phyloP scores from a whole-genome alignment of 2,113 vertebrate species.

The Gobio gobio region DNA sequence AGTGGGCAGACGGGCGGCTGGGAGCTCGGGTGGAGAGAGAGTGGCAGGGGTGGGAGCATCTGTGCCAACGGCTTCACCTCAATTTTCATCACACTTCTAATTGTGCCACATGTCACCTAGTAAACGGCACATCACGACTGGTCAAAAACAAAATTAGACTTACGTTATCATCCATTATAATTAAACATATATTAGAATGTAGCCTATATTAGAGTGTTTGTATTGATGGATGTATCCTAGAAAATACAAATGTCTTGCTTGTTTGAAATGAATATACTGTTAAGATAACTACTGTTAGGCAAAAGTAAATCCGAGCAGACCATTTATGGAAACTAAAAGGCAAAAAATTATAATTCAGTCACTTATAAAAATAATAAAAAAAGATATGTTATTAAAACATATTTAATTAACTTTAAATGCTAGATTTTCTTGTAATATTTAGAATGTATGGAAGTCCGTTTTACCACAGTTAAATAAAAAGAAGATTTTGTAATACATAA shows the following conservation, averaged over 20 bases:
- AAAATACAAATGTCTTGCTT: background rate
- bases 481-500: background rate
- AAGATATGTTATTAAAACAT: background rate
- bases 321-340: too few relatives aligned
- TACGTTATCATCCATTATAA: background rate
- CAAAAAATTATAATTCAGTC: background rate
- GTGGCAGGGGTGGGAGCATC: conserved; percentile 43
- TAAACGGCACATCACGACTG: conserved; percentile 48
- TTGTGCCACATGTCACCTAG: conserved; percentile 66
- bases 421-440: background rate
- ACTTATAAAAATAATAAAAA: background rate
- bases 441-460: too few relatives aligned
- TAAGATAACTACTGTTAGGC: too few relatives aligned
- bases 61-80: conserved; percentile 69
- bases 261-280: background rate
- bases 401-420: background rate
- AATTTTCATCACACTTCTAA: conserved; percentile 72
- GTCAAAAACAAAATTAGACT: conserved; percentile 1
- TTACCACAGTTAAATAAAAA: background rate
- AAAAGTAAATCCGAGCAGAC: too few relatives aligned
- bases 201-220: background rate
- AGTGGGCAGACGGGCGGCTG: conserved; percentile 34
- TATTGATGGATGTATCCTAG: background rate
- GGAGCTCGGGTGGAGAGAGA: conserved; percentile 32
- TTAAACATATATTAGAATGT: background rate